A percentile compares a stretch with the other conserved stretches of the same genome.
Evolutionary conservation across 2,797 vertebrate genomes (phyloP).

Genomic region (Crax fasciolata): DNA sequence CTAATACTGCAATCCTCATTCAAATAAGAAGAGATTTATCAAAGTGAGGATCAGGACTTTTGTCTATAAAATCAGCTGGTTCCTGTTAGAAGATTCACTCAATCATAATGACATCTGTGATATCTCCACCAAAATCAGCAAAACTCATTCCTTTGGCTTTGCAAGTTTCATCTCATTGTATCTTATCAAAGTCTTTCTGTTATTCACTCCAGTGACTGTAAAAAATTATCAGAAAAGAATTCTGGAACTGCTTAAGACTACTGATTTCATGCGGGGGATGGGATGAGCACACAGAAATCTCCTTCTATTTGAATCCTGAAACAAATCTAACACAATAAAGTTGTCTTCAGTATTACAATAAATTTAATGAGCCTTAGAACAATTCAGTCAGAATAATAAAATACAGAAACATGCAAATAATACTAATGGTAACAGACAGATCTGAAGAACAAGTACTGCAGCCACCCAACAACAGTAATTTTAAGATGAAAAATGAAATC

Average conservation of each 20-base stretch:
- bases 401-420: not conserved
- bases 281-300: not conserved
- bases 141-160: constrained; percentile 58
- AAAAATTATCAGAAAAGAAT: constrained; percentile 48
- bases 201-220: constrained; percentile 39
- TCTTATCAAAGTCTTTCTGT: constrained; percentile 56
- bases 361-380: constrained; percentile 28
- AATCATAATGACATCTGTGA: constrained; percentile 56
- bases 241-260: constrained; percentile 54
- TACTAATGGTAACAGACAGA: not conserved
- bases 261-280: constrained; percentile 35
- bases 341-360: not conserved
- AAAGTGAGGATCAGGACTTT: constrained; percentile 55
- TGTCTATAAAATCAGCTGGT: constrained; percentile 71
- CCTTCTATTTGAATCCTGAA: constrained; percentile 39
- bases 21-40: constrained; percentile 68
- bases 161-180: constrained; percentile 25
- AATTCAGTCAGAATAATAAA: constrained; percentile 1
- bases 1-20: constrained; percentile 61
- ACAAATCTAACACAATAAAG: constrained; percentile 21
- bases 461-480: not conserved
- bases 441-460: not conserved
- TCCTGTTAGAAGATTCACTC: constrained; percentile 71
- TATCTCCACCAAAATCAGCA: constrained; percentile 70
- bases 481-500: not conserved